These are phyloP conservation scores for Stegodyphus mimosarum DNA, from an alignment of 1,140 invertebrate genomes.

Conservation along the genomic window DNA sequence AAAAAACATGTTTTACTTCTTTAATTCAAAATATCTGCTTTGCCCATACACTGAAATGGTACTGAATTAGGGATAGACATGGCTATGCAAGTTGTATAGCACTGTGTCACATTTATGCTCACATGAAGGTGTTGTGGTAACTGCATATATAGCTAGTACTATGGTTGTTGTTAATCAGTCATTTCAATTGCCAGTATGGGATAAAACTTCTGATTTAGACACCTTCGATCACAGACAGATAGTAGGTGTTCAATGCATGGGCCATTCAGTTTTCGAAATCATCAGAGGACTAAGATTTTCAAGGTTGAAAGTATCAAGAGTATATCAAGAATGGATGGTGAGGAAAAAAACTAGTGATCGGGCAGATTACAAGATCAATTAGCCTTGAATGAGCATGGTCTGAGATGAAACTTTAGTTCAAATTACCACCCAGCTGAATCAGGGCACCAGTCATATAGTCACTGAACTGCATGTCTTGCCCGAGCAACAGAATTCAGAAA, in stretches of 20 bases:
- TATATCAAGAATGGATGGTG: not conserved
- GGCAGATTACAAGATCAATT: not conserved
- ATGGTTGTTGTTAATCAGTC: not conserved
- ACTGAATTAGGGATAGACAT: not conserved
- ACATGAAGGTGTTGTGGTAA: not conserved
- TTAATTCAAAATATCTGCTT: no score
- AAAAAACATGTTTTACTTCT: no score
- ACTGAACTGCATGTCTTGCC: not conserved
- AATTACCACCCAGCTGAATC: not conserved
- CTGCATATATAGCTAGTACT: not conserved
- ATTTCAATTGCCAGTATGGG: no score
- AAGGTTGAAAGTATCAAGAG: not conserved
- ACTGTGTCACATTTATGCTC: not conserved
- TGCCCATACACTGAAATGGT: not conserved
- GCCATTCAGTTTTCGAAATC: not conserved
- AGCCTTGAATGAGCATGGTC: not conserved
- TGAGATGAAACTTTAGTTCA: not conserved
- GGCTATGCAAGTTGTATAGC: not conserved
- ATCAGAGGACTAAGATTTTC: not conserved
- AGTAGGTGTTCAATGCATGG: not conserved
- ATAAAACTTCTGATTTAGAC: not conserved
- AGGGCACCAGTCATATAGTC: not conserved
- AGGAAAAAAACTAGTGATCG: not conserved
- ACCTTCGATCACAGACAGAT: not conserved
- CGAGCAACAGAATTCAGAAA: not conserved